Evolutionary conservation across 2,888 invertebrate genomes (phyloP), one percentile per base, ranked within the genome.

Genomic region (Sphecodes monilicornis): DNA sequence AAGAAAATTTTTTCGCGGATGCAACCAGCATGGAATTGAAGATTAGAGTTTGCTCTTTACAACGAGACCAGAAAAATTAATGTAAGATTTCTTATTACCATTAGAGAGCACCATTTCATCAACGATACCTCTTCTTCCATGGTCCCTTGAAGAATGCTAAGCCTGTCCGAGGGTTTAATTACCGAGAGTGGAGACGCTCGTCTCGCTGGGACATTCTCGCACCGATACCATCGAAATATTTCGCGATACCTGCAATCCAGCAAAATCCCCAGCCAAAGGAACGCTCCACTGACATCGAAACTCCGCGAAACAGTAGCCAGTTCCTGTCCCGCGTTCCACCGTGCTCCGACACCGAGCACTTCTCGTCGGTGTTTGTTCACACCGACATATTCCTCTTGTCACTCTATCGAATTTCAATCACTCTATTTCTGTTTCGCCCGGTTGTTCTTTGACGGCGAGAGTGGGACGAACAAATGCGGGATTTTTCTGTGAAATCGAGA

Each of bases 111-210:
- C 2, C 11, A 5, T 26, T 57, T 3, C 22, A 3, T 3, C 22
- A 3, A 22, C 22, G 50, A 22, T 57, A 5, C 29, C 26, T 0
- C 13, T 0, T 13, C 18, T 0, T 36, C 36, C 5, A 18, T 6
- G 18, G 6, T 39, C 11, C 18, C 29, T 78, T 78, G 32, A 10
- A 36, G 36, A 18, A 77, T 26, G 13, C 54, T 57, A 29, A 22
- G 64, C 29, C 36, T 32, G 36, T n/a, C 22, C 32, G n/a, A 80
- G 66, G 54, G 83, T 86, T 78, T 84, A 84, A 87, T 87, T 87
- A 87, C 84, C 84, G 66, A 54, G 72, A 71, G 50, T 36, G 57
- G 57, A 10, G 41, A 73, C 41, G n/a, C 8, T 69, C 36, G 64
- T 22, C 8, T 69, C 36, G 64, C n/a, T 36, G 22, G 16, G 13